These are phyloP conservation scores for Avahi laniger DNA, from an alignment of 2,797 vertebrate genomes.

Conservation along the genomic window DNA sequence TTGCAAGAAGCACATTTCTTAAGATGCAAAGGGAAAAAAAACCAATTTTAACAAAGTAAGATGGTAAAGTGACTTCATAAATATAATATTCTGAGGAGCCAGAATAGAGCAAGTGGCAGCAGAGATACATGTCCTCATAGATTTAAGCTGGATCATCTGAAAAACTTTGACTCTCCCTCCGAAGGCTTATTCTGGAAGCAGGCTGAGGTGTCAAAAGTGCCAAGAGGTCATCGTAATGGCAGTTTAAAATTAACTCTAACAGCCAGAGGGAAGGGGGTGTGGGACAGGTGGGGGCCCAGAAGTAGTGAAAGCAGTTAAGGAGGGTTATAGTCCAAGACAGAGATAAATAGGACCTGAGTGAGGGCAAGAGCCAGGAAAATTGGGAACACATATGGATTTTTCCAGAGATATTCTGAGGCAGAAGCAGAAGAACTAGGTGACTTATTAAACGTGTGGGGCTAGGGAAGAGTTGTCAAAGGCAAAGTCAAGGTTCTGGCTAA, in stretches of 20 bases:
- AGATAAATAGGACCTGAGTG: background rate
- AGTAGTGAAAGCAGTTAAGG: background rate
- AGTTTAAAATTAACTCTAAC: background rate
- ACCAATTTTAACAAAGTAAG: background rate
- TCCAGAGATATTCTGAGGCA: background rate
- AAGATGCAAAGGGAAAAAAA: background rate
- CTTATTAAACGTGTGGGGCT: background rate
- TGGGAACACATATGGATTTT: background rate
- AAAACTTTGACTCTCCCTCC: background rate
- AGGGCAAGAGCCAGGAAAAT: background rate
- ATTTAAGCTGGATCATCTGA: background rate
- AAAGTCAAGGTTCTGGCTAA: background rate
- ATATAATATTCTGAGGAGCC: background rate
- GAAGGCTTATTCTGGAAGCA: background rate
- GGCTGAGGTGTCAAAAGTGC: background rate
- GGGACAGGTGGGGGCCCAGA: background rate
- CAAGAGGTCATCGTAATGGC: background rate
- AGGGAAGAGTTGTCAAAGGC: background rate
- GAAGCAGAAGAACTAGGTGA: background rate
- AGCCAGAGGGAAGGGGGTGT: background rate
- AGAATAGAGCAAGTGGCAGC: background rate
- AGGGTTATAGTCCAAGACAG: background rate
- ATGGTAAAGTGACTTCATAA: background rate
- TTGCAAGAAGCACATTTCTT: background rate
- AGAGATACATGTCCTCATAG: background rate